Evolutionary conservation across 1,140 invertebrate genomes (phyloP).

Genomic region (Mamestra configurata): DNA sequence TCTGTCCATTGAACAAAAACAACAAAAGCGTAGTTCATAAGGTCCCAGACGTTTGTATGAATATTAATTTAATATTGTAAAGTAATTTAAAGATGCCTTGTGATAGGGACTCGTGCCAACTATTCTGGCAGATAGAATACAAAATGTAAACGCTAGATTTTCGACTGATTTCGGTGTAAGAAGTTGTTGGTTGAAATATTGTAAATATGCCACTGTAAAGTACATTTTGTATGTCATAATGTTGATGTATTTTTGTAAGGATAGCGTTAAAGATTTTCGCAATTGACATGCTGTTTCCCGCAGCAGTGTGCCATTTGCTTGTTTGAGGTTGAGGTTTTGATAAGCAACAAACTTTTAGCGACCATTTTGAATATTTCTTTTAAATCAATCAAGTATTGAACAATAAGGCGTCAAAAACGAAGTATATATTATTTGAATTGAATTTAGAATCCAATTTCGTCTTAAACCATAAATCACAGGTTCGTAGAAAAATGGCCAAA

Average conservation of each 20-base stretch:
- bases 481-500: conserved; percentile 2
- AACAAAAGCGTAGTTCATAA: background rate
- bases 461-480: background rate
- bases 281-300: background rate
- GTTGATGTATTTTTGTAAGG: conserved; percentile 35
- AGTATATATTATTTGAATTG: background rate
- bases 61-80: conserved; percentile 3
- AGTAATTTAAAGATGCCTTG: conserved; percentile 9
- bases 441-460: conserved; percentile 9
- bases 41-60: background rate
- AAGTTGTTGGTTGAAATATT: conserved; percentile 32
- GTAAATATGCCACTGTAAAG: conserved; percentile 5
- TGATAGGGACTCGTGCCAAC: conserved; percentile 40
- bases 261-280: background rate
- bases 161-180: conserved; percentile 45
- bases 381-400: background rate
- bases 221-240: conserved; percentile 23
- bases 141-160: conserved; percentile 43
- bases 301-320: conserved; percentile 21
- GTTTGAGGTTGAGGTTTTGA: background rate
- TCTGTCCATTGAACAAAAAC: background rate
- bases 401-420: background rate
- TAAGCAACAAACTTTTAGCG: conserved; percentile 18
- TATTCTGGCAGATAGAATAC: conserved; percentile 36
- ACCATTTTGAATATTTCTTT: background rate